Conservation (phyloP, 1,140 invertebrate genomes). For the Drosophila ercepeae region DNA sequence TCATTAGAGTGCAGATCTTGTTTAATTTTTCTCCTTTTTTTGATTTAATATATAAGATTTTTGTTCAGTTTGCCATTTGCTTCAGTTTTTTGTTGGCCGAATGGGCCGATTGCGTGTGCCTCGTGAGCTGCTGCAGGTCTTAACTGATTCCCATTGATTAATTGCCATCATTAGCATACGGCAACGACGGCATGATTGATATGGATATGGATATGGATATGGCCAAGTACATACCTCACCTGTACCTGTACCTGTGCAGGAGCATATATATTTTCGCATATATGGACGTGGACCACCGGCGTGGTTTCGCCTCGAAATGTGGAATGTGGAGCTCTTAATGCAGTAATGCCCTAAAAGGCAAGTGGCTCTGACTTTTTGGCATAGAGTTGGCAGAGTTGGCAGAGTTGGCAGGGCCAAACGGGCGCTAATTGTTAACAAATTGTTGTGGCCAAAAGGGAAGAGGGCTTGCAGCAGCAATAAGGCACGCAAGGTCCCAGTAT, state of each 20-base stretch:
- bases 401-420: slow-evolving; percentile 6
- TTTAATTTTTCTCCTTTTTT: background rate
- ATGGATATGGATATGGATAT: slow-evolving; percentile 63
- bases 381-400: slow-evolving; percentile 46
- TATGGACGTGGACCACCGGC: slow-evolving; percentile 53
- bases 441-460: slow-evolving; percentile 46
- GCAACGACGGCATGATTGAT: slow-evolving; percentile 78
- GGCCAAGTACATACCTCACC: slow-evolving; percentile 8
- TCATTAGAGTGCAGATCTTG: slow-evolving; percentile 55
- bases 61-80: background rate
- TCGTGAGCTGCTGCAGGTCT: slow-evolving; percentile 28
- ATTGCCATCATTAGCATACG: slow-evolving; percentile 80
- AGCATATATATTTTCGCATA: background rate
- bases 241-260: too few species aligned
- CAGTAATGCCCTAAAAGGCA: slow-evolving; percentile 56
- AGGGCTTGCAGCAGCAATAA: slow-evolving; percentile 7
- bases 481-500: slow-evolving; percentile 47
- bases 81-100: slow-evolving; percentile 17
- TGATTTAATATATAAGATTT: background rate
- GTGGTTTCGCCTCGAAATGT: slow-evolving; percentile 12
- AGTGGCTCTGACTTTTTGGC: slow-evolving; percentile 58
- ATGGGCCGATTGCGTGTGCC: slow-evolving; percentile 71
- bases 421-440: slow-evolving; percentile 79
- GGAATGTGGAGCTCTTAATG: slow-evolving; percentile 66
- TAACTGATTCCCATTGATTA: slow-evolving; percentile 80